Evolutionary conservation across 1,140 invertebrate genomes (phyloP), one percentile per base, ranked within the genome.

Genomic region (Ceratosolen fusciceps): DNA sequence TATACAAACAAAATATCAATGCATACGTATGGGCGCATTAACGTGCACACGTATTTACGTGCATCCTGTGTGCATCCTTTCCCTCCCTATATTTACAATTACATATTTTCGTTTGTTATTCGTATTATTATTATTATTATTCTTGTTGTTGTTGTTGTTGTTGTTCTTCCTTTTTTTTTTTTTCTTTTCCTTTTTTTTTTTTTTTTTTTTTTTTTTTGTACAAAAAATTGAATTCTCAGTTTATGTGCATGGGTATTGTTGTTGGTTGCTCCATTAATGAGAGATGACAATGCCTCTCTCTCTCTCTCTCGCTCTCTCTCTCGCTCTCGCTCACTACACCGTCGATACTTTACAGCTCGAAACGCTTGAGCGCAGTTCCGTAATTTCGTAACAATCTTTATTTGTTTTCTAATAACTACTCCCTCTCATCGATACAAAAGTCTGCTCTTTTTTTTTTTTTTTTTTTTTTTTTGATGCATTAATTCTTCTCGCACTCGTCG

Each of bases 11-110:
- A 26, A 5, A 60, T 60, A 37, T 37, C 34, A 21, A 65, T 12
- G 12, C 37, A 14, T 37, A 39, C 8, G n/a, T 37, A 65, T 37
- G 4, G 3, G 26, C 12, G 43, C 9, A 43, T 24, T 43, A 12
- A 43, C 37, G 39, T 19, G 83, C 72, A 76, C 60, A 71, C 56
- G 37, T 73, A 49, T 74, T 74, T 71, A 75, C 54, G 76, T 76
- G 54, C 56, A 76, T 85, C 79, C 83, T 87, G 84, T 87, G 84
- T 89, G 86, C 84, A 86, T 86, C 85, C 83, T n/a, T 67, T 83
- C 77, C n/a, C 83, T 82, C 79, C 84, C 83, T 84, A 47, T 83
- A 83, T 82, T 84, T 82, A 77, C 62, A 82, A 26, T 56, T 24
- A 80, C 29, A 49, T 67, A 56, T 82, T 79, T 84, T 86, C 73